Evolutionary conservation across 2,113 vertebrate genomes (phyloP).

Genomic region (Oceanodroma tethys): DNA sequence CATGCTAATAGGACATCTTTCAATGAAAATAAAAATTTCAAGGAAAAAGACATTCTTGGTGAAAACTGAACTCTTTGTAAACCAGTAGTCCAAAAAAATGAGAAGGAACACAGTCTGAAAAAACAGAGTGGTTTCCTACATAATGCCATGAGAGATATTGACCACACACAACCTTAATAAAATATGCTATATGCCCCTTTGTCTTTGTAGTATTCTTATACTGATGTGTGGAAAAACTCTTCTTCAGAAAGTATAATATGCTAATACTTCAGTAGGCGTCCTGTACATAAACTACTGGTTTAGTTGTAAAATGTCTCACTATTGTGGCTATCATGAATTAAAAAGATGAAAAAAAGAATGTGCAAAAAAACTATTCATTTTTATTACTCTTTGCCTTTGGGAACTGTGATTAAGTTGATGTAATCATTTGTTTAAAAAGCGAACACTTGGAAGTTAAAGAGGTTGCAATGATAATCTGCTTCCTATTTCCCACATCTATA

Average conservation of each 20-base stretch:
- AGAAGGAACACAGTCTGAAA: not conserved
- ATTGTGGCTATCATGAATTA: not conserved
- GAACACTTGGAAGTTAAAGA: not conserved
- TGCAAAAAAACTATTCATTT: not conserved
- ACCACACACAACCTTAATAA: not conserved
- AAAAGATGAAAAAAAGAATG: not conserved
- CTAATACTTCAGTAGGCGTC: not conserved
- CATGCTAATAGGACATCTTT: not conserved
- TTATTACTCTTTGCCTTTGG: not conserved
- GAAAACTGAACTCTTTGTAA: not conserved
- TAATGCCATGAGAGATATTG: not conserved
- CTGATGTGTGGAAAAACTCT: not conserved
- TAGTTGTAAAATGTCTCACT: not conserved
- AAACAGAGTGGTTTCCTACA: not conserved
- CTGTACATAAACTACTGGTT: not conserved
- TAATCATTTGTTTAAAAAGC: not conserved
- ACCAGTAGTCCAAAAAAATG: not conserved
- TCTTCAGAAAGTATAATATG: not conserved
- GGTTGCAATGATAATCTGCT: not conserved
- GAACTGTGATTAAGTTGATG: not conserved
- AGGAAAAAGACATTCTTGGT: not conserved
- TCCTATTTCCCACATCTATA: not conserved
- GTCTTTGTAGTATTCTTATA: not conserved
- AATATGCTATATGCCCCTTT: not conserved
- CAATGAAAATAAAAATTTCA: not conserved